phyloP scores from a whole-genome alignment of 2,113 vertebrate genomes.

The Protobothrops mucrosquamatus region DNA sequence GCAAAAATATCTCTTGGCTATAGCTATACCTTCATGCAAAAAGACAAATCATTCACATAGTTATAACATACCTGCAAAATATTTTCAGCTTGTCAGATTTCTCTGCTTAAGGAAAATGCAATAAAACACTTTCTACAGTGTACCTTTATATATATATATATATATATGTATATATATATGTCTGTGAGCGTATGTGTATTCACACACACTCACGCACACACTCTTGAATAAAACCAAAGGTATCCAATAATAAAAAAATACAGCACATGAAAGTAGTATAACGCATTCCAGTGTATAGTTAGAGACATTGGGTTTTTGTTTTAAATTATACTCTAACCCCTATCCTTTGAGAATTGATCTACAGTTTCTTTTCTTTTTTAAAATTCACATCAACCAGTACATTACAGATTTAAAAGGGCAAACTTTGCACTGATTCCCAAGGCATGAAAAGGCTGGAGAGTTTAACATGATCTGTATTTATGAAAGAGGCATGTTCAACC shows the following conservation, averaged over 20 bases:
- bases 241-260: conserved; percentile 85
- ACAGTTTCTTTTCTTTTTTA: conserved; percentile 31
- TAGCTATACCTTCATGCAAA: not conserved
- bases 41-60: not conserved
- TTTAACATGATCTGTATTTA: conserved; percentile 47
- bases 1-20: not conserved
- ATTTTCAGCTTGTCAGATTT: not conserved
- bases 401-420: conserved; percentile 55
- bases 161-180: not conserved
- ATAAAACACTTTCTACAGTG: conserved; percentile 70
- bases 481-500: conserved; percentile 53
- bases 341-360: conserved; percentile 59
- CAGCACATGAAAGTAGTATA: conserved; percentile 80
- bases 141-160: conserved; percentile 69
- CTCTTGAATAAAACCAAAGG: conserved; percentile 79
- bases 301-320: conserved; percentile 58
- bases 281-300: conserved; percentile 81
- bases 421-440: conserved; percentile 58
- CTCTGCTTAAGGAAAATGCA: not conserved
- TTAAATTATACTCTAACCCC: conserved; percentile 56
- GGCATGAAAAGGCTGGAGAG: conserved; percentile 66
- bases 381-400: conserved; percentile 56
- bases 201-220: conserved; percentile 19
- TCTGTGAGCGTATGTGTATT: not conserved
- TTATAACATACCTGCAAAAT: not conserved